A percentile compares a stretch with the other conserved stretches of the same genome.
These are phyloP conservation scores for Eristalis tenax DNA, from an alignment of 2,888 invertebrate genomes.

Conservation along the genomic window DNA sequence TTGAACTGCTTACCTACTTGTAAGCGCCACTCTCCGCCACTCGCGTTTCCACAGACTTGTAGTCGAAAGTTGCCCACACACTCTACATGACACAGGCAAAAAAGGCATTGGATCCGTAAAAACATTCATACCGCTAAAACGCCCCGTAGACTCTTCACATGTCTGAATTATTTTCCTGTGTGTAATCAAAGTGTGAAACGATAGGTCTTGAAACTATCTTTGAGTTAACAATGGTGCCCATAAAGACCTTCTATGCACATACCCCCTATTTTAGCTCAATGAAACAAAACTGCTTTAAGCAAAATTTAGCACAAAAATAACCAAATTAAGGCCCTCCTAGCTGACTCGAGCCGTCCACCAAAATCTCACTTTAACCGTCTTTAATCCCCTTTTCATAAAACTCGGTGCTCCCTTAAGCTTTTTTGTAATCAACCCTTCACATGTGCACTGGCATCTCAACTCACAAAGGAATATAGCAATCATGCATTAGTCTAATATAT, in stretches of 20 bases:
- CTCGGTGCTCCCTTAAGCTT: constrained; percentile 2
- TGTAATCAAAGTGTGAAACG: no score
- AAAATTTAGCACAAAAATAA: not conserved
- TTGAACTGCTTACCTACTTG: no score
- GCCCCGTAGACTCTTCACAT: no score
- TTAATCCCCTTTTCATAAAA: not conserved
- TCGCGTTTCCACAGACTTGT: no score
- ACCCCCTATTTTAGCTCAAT: not conserved
- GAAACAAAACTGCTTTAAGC: not conserved
- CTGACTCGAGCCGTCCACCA: not conserved
- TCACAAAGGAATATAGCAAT: constrained; percentile 52
- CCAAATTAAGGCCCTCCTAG: not conserved
- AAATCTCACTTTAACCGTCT: not conserved
- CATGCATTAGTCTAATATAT: constrained; percentile 66
- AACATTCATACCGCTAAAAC: no score
- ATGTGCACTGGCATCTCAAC: constrained; percentile 35
- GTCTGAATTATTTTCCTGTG: no score
- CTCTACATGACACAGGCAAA: no score
- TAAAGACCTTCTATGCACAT: not conserved
- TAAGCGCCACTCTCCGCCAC: no score
- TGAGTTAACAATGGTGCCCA: no score
- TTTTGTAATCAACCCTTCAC: constrained; percentile 60
- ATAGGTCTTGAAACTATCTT: no score
- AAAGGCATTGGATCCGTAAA: no score
- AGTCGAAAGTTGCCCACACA: no score